phyloP scores from a whole-genome alignment of 2,797 vertebrate genomes.

The Rhinatrema bivittatum region DNA sequence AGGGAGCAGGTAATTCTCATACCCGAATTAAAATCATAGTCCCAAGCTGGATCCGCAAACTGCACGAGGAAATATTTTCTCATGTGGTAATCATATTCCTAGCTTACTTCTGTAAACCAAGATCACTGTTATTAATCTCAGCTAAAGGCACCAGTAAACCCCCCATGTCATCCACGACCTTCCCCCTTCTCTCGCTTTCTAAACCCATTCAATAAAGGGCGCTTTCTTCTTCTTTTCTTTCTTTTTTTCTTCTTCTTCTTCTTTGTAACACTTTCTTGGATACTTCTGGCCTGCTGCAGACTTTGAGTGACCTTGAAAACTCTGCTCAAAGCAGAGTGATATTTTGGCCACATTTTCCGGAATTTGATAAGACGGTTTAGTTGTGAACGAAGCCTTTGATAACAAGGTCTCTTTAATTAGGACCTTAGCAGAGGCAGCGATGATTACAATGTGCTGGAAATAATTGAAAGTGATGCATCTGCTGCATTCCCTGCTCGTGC shows the following conservation, averaged over 20 bases:
- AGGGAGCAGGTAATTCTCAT: too few relatives aligned
- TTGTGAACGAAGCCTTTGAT: constrained; percentile 27
- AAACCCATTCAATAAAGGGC: constrained; percentile 16
- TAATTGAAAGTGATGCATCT: constrained; percentile 42
- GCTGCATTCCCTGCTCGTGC: constrained; percentile 11
- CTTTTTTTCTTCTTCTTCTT: constrained; percentile 9
- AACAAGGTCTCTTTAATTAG: constrained; percentile 37
- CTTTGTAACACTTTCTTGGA: constrained; percentile 26
- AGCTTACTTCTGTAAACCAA: too few relatives aligned
- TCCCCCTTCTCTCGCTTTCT: too few relatives aligned
- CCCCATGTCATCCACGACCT: too few relatives aligned
- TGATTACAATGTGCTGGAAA: constrained; percentile 50
- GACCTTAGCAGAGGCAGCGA: constrained; percentile 22
- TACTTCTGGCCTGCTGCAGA: constrained; percentile 24
- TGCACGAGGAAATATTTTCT: too few relatives aligned
- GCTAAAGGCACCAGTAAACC: too few relatives aligned
- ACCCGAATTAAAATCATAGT: too few relatives aligned
- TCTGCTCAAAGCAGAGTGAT: constrained; percentile 20
- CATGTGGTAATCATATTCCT: too few relatives aligned
- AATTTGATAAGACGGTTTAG: constrained; percentile 43
- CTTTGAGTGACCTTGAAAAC: constrained; percentile 48
- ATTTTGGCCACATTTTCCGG: constrained; percentile 37
- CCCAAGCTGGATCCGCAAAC: too few relatives aligned
- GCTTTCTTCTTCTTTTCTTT: constrained; percentile 15
- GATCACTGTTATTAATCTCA: too few relatives aligned